These are phyloP conservation scores for Hirudinaria manillensis DNA, from an alignment of 2,888 invertebrate genomes.

Conservation along the genomic window DNA sequence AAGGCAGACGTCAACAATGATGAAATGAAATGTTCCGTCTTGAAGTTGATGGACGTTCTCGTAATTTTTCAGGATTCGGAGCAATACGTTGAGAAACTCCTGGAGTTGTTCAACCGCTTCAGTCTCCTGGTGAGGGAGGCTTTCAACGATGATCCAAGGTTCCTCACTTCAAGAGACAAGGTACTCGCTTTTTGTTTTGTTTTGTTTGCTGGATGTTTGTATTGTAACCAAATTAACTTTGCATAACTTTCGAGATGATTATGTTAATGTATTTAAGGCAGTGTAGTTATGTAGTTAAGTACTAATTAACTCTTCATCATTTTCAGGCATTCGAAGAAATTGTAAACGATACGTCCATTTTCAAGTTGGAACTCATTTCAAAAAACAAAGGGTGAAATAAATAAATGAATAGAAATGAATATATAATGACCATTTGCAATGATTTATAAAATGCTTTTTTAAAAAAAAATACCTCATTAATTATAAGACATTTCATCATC, in stretches of 20 bases:
- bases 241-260: background rate
- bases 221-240: background rate
- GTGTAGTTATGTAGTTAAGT: background rate
- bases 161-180: constrained; percentile 92
- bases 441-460: background rate
- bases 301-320: background rate
- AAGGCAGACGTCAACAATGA: background rate
- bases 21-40: constrained; percentile 1
- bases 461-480: constrained; percentile 4
- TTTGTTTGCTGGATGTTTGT: background rate
- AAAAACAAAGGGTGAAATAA: constrained; percentile 57
- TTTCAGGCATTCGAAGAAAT: constrained; percentile 81
- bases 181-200: constrained; percentile 42
- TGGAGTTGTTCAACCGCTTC: constrained; percentile 86
- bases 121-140: constrained; percentile 86
- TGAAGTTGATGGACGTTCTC: background rate
- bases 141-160: constrained; percentile 91
- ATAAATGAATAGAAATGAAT: background rate
- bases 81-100: constrained; percentile 89
- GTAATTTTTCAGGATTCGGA: constrained; percentile 71
- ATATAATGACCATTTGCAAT: constrained; percentile 32
- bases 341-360: constrained; percentile 92
- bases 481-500: no score
- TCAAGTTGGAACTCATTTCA: constrained; percentile 60
- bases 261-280: background rate